A percentile compares a stretch with the other conserved stretches of the same genome.
phyloP scores from a whole-genome alignment of 2,797 vertebrate genomes.

The Poecilia picta region DNA sequence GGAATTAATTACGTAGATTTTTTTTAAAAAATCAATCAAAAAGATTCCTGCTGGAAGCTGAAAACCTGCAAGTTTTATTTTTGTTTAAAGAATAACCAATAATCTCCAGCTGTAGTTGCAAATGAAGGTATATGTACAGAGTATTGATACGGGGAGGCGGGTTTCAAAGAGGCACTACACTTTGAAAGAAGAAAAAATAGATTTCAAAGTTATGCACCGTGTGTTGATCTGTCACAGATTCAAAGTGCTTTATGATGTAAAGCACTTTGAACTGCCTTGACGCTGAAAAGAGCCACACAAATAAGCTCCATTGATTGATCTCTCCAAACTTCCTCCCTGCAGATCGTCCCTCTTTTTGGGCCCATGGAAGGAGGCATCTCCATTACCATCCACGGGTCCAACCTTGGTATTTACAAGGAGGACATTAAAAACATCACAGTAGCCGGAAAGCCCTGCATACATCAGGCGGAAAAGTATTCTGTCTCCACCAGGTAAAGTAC shows the following conservation, averaged over 20 bases:
- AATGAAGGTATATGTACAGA: neutral
- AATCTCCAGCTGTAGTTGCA: neutral
- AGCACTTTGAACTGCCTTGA: too few species aligned
- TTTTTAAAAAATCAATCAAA: too few species aligned
- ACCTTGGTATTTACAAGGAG: constrained; percentile 88
- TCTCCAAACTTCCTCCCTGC: constrained; percentile 13
- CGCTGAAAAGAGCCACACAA: too few species aligned
- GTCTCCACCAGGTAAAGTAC: constrained; percentile 90
- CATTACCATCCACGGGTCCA: constrained; percentile 93
- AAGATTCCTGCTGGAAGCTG: too few species aligned
- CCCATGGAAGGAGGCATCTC: constrained; percentile 89
- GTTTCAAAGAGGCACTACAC: neutral
- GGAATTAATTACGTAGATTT: too few species aligned
- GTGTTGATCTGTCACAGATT: too few species aligned
- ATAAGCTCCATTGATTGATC: too few species aligned
- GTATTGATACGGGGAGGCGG: neutral
- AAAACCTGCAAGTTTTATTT: too few species aligned
- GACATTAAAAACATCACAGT: constrained; percentile 89
- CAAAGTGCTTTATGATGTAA: too few species aligned
- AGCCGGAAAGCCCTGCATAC: constrained; percentile 83
- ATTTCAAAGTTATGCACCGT: too few species aligned
- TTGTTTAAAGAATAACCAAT: too few species aligned
- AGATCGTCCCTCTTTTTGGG: constrained; percentile 91
- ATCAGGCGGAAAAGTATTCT: constrained; percentile 86
- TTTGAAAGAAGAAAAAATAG: neutral